These are phyloP conservation scores for Junco hyemalis DNA, from an alignment of 2,113 vertebrate species.

Conservation along the genomic window DNA sequence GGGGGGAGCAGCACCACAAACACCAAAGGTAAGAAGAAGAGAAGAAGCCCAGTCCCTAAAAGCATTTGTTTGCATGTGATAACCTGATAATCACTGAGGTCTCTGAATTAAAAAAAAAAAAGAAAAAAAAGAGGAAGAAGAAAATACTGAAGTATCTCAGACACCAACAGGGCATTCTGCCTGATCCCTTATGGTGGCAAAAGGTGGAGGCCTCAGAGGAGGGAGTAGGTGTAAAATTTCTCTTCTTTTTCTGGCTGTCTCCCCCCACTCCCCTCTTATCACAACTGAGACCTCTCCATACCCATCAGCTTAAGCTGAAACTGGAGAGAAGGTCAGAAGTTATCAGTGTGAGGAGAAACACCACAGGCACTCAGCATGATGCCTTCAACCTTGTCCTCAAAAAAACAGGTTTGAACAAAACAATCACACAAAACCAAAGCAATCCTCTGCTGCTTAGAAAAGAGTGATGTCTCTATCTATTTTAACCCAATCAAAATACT, in stretches of 20 bases:
- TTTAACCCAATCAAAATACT: not conserved
- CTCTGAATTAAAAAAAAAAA: not conserved
- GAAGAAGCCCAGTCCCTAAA: not conserved
- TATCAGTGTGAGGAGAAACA: not conserved
- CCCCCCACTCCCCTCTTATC: not conserved
- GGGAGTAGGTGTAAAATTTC: not conserved
- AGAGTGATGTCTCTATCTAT: not conserved
- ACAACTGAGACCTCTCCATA: not conserved
- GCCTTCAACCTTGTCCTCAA: not conserved
- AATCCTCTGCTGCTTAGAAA: not conserved
- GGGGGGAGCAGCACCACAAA: not conserved
- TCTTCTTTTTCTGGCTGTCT: not conserved
- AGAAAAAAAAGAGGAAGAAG: not conserved
- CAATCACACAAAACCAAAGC: not conserved
- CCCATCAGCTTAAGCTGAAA: not conserved
- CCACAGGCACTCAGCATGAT: not conserved
- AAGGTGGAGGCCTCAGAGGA: not conserved
- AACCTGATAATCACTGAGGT: not conserved
- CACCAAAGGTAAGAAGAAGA: not conserved
- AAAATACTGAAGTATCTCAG: not conserved
- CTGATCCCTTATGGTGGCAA: not conserved
- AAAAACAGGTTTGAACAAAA: not conserved
- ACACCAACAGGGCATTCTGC: not conserved
- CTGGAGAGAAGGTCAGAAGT: not conserved
- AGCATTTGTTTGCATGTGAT: not conserved